Percentiles rank a stretch among this genome's conserved stretches.
phyloP scores from a whole-genome alignment of 2,797 vertebrate genomes.

The Mormyrus proboscirostris region DNA sequence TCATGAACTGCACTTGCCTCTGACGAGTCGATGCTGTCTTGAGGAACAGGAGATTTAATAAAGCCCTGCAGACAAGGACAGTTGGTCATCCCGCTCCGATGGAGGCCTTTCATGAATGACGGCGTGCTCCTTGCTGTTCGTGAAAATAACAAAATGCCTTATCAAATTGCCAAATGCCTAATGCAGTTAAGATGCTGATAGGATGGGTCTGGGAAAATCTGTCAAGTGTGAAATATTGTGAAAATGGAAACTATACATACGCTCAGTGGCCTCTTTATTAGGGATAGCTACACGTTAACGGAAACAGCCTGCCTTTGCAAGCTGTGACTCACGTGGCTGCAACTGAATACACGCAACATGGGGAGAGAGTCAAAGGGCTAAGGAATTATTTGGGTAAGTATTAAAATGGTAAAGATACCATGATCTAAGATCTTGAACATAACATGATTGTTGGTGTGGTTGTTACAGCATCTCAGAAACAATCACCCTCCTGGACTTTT shows the following conservation, averaged over 20 bases:
- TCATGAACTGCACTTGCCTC: conserved; percentile 50
- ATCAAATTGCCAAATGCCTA: background rate
- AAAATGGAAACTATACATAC: background rate
- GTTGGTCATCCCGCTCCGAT: conserved; percentile 15
- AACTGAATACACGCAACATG: background rate
- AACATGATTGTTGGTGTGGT: background rate
- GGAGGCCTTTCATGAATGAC: background rate
- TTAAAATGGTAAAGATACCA: background rate
- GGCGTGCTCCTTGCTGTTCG: background rate
- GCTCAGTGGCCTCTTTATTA: background rate
- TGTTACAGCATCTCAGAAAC: background rate
- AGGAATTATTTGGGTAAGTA: background rate
- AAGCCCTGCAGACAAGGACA: conserved; percentile 29
- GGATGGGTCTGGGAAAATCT: conserved; percentile 1
- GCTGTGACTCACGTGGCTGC: background rate
- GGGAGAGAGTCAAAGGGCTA: background rate
- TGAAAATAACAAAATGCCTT: conserved; percentile 5
- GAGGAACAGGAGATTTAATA: conserved; percentile 39
- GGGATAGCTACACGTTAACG: background rate
- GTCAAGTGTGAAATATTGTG: conserved; percentile 3
- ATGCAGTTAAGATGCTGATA: conserved; percentile 5
- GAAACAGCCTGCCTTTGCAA: background rate
- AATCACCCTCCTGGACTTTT: background rate
- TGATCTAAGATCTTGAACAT: background rate
- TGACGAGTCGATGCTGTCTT: conserved; percentile 56